These are phyloP conservation scores for Cichlasoma orientale DNA, from an alignment of 2,797 vertebrate genomes.

Conservation along the genomic window DNA sequence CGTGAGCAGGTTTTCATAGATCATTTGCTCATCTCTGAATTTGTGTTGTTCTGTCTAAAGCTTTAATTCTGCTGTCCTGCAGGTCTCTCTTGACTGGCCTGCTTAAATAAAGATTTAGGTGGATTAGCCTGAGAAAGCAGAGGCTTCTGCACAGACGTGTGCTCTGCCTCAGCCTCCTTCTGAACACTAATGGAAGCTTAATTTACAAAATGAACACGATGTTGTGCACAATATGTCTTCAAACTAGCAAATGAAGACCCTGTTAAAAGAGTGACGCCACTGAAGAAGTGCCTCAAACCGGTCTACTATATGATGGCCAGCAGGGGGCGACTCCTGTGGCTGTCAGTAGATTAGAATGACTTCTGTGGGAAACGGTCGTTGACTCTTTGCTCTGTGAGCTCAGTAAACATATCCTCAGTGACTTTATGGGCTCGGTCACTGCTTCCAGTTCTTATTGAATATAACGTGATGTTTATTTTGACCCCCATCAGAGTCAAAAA, in stretches of 20 bases:
- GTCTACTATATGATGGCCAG: neutral
- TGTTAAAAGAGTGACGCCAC: fast-evolving
- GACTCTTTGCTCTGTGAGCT: neutral
- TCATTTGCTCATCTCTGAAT: neutral
- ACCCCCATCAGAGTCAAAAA: neutral
- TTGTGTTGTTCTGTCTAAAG: neutral
- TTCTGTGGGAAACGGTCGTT: neutral
- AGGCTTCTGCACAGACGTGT: too few species aligned
- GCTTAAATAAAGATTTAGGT: neutral
- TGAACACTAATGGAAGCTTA: neutral
- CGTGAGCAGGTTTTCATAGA: too few species aligned
- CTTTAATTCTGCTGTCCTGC: too few species aligned
- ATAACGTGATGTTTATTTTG: neutral
- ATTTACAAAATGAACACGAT: too few species aligned
- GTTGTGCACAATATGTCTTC: neutral
- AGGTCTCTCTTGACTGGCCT: too few species aligned
- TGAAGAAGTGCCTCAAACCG: neutral
- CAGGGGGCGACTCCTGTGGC: neutral
- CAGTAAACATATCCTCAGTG: neutral
- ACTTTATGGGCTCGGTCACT: neutral
- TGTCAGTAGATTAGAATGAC: neutral
- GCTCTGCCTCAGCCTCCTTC: neutral
- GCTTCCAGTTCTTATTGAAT: neutral
- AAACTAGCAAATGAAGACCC: neutral
- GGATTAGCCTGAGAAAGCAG: neutral